A percentile compares a stretch with the other conserved stretches of the same genome.
These are phyloP conservation scores for Canis aureus DNA, from an alignment of 2,113 vertebrate genomes.

Conservation along the genomic window DNA sequence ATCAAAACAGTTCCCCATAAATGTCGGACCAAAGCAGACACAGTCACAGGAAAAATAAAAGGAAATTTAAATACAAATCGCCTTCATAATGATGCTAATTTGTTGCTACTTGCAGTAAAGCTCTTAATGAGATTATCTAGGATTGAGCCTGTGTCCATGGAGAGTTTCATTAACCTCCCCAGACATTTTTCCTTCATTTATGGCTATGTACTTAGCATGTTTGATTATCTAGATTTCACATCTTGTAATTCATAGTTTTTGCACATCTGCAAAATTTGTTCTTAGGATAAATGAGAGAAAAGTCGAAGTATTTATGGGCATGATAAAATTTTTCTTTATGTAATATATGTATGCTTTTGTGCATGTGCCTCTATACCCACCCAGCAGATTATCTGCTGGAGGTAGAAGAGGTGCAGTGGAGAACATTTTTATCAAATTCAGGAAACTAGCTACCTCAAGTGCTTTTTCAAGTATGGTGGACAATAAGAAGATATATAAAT, in stretches of 20 bases:
- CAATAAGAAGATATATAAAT: background rate
- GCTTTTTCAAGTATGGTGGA: background rate
- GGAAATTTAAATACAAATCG: conserved; percentile 73
- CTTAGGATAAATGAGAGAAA: background rate
- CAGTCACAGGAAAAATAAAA: conserved; percentile 58
- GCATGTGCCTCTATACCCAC: background rate
- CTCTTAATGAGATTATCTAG: conserved; percentile 80
- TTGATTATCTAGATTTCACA: conserved; percentile 39
- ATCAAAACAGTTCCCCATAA: conserved; percentile 61
- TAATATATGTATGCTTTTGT: background rate
- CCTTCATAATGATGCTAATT: conserved; percentile 73
- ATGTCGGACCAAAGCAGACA: conserved; percentile 56
- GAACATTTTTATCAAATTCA: background rate
- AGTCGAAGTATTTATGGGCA: background rate
- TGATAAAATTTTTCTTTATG: background rate
- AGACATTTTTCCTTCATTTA: conserved; percentile 62
- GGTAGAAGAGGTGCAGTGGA: background rate
- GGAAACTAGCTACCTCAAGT: background rate
- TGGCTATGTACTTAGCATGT: background rate
- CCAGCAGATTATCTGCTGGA: background rate
- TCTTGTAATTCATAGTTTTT: conserved; percentile 26
- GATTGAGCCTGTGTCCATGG: conserved; percentile 32
- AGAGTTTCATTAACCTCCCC: conserved; percentile 68
- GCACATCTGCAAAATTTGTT: conserved; percentile 2
- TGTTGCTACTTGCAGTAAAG: conserved; percentile 74